Base-by-base conservation (phyloP, 1,140 invertebrate genomes). In the Pseudoatta argentina region DNA sequence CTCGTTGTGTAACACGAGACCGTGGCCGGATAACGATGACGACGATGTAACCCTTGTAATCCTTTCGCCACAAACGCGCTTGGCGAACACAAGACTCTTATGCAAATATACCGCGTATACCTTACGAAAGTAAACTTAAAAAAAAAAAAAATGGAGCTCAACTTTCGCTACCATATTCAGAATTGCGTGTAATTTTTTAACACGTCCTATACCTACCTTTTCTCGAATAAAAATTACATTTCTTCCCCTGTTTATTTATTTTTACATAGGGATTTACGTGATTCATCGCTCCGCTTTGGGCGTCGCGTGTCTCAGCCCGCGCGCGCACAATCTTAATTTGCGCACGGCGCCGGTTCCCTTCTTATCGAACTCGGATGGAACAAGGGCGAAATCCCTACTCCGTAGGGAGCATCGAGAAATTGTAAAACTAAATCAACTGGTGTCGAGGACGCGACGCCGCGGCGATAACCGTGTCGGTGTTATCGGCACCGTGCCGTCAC, bases 341-440 rank as follows among this genome's bases (percentile, higher is more conserved):
- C 67, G 34, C 27, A 57, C 14, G 30, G 14, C 10, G 57, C 10
- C 12, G 30, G 30, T 8, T 24, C 39, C 34, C 39, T 34, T 61
- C 34, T 66, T 18, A 21, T 24, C 24, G 24, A 24, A 24, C n/a
- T 61, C 21, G 34, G 3, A 7, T 44, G 67, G 21, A 87, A 72
- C n/a, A 16, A 73, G 44, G 82, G 30, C 1, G 48, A 27, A 27
- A 57, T 0, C 24, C 24, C 24, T 24, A 24, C 24, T 3, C 48
- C 34, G 30, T 30, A 8, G 27, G 14, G 16, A 14, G 16, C 21
- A 10, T 57, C 59, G 86, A 30, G 69, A 85, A 89, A 14, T 85
- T 76, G 86, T 87, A 85, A 89, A 81, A 90, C 16, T 71, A 53
- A 85, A 79, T 57, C 89, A 87, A 79, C 88, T 89, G 88, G 67